Conservation (phyloP, 2,797 vertebrate species). For the Crypturellus tataupa region DNA sequence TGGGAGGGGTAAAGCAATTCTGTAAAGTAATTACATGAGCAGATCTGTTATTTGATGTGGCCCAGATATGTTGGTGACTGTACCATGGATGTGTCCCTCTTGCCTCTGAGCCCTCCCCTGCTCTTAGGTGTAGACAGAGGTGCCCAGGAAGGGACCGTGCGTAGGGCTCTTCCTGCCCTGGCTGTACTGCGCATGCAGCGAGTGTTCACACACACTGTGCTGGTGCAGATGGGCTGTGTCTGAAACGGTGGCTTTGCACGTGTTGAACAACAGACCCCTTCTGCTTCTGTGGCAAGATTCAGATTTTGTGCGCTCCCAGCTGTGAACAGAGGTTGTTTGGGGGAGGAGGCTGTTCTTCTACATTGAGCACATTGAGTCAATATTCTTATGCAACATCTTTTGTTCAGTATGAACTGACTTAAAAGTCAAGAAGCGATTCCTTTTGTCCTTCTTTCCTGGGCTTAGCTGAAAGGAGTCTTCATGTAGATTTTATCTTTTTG, state of each 20-base stretch:
- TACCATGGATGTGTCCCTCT: not conserved
- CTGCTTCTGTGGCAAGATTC: not conserved
- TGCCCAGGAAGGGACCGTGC: not conserved
- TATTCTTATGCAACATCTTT: slow-evolving; percentile 31
- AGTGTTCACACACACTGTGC: not conserved
- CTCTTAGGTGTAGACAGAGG: not conserved
- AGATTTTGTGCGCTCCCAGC: not conserved
- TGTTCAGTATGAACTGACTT: not conserved
- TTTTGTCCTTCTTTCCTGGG: not conserved
- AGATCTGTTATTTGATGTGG: not conserved
- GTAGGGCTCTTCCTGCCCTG: not conserved
- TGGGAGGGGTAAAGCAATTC: not conserved
- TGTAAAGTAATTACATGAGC: not conserved
- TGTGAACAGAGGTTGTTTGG: not conserved
- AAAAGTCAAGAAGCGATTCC: not conserved
- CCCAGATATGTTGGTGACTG: not conserved
- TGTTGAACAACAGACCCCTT: not conserved
- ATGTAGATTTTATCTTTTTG: not conserved
- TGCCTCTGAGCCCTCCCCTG: not conserved
- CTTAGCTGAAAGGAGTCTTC: not conserved
- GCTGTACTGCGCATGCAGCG: not conserved
- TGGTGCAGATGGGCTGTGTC: not conserved
- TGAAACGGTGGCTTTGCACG: not conserved
- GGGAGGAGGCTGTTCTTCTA: not conserved
- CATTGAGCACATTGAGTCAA: not conserved